phyloP scores from a whole-genome alignment of 2,888 invertebrate genomes.

The Allygus modestus region DNA sequence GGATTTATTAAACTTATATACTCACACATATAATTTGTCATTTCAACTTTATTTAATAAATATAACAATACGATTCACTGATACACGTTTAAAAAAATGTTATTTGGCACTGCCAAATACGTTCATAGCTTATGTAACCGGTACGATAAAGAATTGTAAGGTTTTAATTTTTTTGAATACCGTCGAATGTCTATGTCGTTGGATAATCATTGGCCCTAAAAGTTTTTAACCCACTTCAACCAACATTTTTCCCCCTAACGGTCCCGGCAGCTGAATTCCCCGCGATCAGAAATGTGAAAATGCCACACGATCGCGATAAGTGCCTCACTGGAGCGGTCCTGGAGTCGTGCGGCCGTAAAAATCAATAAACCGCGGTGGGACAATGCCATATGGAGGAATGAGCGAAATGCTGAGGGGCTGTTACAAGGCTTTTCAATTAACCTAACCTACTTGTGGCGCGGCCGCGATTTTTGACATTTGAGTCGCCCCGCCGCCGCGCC shows the following conservation, averaged over 20 bases:
- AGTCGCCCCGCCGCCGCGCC: neutral
- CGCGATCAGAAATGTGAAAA: neutral
- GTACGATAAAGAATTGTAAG: too few relatives aligned
- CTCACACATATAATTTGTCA: too few relatives aligned
- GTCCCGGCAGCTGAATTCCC: neutral
- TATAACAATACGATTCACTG: too few relatives aligned
- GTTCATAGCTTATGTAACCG: too few relatives aligned
- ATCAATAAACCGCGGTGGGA: constrained; percentile 47
- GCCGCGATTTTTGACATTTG: constrained; percentile 49
- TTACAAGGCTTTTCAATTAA: constrained; percentile 52
- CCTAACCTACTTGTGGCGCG: constrained; percentile 47
- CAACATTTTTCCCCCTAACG: neutral
- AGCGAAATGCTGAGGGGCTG: neutral
- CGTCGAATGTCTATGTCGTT: too few relatives aligned
- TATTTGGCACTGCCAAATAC: too few relatives aligned
- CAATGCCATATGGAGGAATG: constrained; percentile 29
- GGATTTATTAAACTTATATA: too few relatives aligned
- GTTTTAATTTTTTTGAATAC: too few relatives aligned
- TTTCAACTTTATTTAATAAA: too few relatives aligned
- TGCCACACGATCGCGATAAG: neutral
- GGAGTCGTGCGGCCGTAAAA: constrained; percentile 31
- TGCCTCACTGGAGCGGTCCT: neutral
- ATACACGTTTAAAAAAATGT: too few relatives aligned
- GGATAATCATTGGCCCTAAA: too few relatives aligned
- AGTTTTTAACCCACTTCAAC: neutral